phyloP scores from a whole-genome alignment of 2,113 vertebrate species.

The Etheostoma spectabile region DNA sequence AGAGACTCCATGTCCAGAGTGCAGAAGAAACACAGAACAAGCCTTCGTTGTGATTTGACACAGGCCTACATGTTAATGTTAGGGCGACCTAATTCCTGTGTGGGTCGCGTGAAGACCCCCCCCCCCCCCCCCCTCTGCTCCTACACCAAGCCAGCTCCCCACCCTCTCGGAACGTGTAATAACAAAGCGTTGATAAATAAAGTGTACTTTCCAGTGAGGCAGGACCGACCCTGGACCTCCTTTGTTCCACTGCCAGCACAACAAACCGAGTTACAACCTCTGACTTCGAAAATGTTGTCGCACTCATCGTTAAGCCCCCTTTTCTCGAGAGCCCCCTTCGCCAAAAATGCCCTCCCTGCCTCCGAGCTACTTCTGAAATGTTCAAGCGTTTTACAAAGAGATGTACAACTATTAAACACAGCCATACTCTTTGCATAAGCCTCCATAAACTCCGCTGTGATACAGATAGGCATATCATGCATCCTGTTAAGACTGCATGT shows the following conservation, averaged over 20 bases:
- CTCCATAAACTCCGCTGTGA: neutral
- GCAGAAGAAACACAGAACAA: slow-evolving; percentile 55
- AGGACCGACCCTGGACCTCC: slow-evolving; percentile 49
- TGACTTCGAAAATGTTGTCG: slow-evolving; percentile 55
- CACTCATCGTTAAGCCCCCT: slow-evolving; percentile 34
- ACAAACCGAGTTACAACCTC: slow-evolving; percentile 35
- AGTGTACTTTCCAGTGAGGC: slow-evolving; percentile 68
- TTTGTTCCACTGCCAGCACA: slow-evolving; percentile 60
- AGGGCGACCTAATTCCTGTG: slow-evolving; percentile 68
- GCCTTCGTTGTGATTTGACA: slow-evolving; percentile 62
- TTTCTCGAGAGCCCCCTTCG: slow-evolving; percentile 56
- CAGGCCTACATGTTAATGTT: slow-evolving; percentile 54
- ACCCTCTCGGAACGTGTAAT: slow-evolving; percentile 67
- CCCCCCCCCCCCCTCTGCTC: slow-evolving; percentile 8
- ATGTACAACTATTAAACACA: slow-evolving; percentile 13
- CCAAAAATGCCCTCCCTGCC: slow-evolving; percentile 78
- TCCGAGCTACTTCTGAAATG: slow-evolving; percentile 78
- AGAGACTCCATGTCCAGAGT: slow-evolving; percentile 3
- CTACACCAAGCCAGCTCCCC: slow-evolving; percentile 37
- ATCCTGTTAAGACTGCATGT: neutral
- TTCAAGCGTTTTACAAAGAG: slow-evolving; percentile 50
- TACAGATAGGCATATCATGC: neutral
- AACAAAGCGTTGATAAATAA: slow-evolving; percentile 82
- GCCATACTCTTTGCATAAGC: neutral
- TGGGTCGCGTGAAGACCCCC: slow-evolving; percentile 52